These are phyloP conservation scores for Perognathus longimembris DNA, from an alignment of 2,113 vertebrate species.

Conservation along the genomic window DNA sequence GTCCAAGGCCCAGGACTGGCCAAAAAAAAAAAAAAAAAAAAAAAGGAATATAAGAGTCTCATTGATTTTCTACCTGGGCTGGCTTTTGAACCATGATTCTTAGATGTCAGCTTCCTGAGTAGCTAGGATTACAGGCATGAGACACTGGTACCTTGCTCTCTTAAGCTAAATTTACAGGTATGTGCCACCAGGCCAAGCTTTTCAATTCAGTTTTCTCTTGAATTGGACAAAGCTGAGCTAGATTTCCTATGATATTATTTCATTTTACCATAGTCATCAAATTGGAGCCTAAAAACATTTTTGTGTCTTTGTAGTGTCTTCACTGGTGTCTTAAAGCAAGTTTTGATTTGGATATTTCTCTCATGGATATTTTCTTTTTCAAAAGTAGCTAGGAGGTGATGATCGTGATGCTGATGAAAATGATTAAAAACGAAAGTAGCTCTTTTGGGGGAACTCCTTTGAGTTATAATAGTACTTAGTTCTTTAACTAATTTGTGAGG, in stretches of 20 bases:
- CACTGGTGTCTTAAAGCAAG: not conserved
- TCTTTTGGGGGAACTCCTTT: not conserved
- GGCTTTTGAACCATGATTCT: too few relatives aligned
- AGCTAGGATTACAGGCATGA: too few relatives aligned
- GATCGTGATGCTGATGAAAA: not conserved
- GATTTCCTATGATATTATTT: not conserved
- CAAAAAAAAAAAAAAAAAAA: too few relatives aligned
- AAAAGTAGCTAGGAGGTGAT: not conserved
- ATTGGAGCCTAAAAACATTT: not conserved
- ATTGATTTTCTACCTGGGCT: too few relatives aligned
- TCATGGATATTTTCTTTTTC: not conserved
- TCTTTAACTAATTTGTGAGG: not conserved
- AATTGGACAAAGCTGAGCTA: not conserved
- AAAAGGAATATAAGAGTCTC: too few relatives aligned
- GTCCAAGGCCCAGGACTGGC: too few relatives aligned
- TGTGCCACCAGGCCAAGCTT: too few relatives aligned
- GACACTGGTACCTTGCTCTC: too few relatives aligned
- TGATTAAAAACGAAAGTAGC: not conserved
- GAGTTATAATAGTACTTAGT: not conserved
- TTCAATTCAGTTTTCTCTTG: not conserved
- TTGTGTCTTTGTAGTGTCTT: not conserved
- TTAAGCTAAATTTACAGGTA: too few relatives aligned
- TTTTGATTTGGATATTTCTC: conserved; percentile 1
- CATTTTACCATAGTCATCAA: not conserved
- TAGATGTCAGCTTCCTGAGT: too few relatives aligned